phyloP scores from a whole-genome alignment of 2,797 vertebrate species.

The Lacerta agilis region DNA sequence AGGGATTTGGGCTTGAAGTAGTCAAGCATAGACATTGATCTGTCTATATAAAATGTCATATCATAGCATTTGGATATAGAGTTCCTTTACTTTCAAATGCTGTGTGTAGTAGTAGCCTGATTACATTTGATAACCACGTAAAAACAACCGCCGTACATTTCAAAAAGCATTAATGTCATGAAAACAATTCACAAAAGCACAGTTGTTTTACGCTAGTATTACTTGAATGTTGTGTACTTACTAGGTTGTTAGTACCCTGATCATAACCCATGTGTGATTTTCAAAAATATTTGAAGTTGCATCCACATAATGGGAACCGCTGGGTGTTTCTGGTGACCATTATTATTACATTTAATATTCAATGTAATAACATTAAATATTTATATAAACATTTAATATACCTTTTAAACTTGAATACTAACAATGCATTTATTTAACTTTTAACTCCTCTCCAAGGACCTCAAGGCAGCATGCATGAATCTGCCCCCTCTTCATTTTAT shows the following conservation, averaged over 20 bases:
- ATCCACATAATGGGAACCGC: neutral
- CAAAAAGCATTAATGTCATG: neutral
- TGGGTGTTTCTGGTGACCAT: too few relatives aligned
- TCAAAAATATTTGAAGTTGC: neutral
- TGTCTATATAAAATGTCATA: slow-evolving; percentile 46
- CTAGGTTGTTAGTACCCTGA: neutral
- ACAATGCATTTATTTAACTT: too few relatives aligned
- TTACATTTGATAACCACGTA: slow-evolving; percentile 21
- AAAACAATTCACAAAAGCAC: neutral
- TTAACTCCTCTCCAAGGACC: too few relatives aligned
- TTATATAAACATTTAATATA: too few relatives aligned
- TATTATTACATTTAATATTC: too few relatives aligned
- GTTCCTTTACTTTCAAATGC: slow-evolving; percentile 24
- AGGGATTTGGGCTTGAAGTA: slow-evolving; percentile 62
- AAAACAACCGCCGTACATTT: neutral
- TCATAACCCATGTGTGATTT: neutral
- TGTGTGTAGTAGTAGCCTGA: slow-evolving; percentile 1
- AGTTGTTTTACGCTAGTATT: neutral
- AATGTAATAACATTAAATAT: too few relatives aligned
- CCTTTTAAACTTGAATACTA: too few relatives aligned
- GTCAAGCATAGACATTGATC: slow-evolving; percentile 54
- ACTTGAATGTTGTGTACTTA: neutral
- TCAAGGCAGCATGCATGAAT: too few relatives aligned
- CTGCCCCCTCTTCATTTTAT: too few relatives aligned
- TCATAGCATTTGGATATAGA: slow-evolving; percentile 29